Percentiles rank a stretch among this genome's conserved stretches.
Conservation (phyloP, 2,797 vertebrate species). For the Rhabdophis nuchalis region DNA sequence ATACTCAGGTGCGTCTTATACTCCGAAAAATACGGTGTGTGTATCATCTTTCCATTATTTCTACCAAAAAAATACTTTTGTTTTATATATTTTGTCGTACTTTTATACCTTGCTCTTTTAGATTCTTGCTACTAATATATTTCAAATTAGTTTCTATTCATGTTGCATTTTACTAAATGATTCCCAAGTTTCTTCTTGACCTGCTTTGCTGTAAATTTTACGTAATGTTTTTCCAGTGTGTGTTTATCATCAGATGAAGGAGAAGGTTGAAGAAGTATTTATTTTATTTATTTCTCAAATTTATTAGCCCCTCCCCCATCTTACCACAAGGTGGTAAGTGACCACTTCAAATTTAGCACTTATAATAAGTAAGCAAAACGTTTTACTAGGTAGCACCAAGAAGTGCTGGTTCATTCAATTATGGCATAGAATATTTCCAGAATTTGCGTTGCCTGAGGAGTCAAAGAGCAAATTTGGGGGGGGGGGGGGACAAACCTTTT, state of each 20-base stretch:
- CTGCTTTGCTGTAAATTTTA: background rate
- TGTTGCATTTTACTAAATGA: background rate
- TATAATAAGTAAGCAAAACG: background rate
- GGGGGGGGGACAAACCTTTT: background rate
- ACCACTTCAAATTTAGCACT: background rate
- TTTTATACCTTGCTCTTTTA: background rate
- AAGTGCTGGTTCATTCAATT: background rate
- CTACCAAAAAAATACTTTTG: background rate
- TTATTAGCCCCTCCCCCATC: accelerated
- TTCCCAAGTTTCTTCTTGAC: background rate
- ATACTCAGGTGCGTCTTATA: too few species aligned
- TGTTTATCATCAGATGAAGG: background rate
- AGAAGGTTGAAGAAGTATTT: background rate
- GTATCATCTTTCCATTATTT: background rate
- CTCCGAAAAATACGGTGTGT: too few species aligned
- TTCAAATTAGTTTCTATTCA: background rate
- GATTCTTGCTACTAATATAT: background rate
- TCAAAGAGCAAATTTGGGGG: background rate
- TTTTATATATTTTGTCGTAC: background rate
- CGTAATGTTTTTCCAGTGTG: background rate
- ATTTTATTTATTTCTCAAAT: background rate
- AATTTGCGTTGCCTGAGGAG: background rate
- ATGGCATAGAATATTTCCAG: background rate
- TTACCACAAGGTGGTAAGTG: background rate
- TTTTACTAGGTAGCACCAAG: background rate